Evolutionary conservation across 2,797 vertebrate species (phyloP), one percentile per base, ranked within the genome.

Genomic region (Chiloscyllium punctatum): DNA sequence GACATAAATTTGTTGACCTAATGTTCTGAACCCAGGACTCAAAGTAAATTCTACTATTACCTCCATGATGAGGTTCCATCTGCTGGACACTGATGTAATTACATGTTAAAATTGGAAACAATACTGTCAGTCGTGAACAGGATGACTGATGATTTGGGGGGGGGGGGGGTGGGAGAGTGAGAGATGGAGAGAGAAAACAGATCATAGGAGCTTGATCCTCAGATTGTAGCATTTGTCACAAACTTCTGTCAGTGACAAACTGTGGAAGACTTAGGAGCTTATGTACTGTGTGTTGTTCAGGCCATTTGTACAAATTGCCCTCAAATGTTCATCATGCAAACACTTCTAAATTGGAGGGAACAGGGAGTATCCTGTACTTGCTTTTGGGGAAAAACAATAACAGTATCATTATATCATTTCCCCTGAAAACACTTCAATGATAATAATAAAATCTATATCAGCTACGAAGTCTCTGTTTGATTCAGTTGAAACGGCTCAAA

Each of bases 1-100:
- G 27, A n/a, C 90, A 16, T 33, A n/a, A 91, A 91, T 91, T 62
- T 92, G 21, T 69, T 69, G 27, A 92, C 21, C 1, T 1, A 25
- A 66, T 27, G n/a, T n/a, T 91, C 57, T 16, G 57, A 66, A 33
- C 62, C n/a, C 25, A 21, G n/a, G 42, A 62, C 23, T 37, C 33
- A 69, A 37, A 92, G 42, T 68, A 69, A 37, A 66, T 48, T 21
- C 42, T 48, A 23, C 18, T 25, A 69, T 21, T 42, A 69, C 16
- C 66, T 92, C 66, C 90, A 27, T 92, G 62, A 27, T 13, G 62
- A 69, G 62, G 62, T 69, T 92, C 90, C 90, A 92, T 69, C 90
- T 92, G 90, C 90, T 92, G 90, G 90, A 42, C 9, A 92, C 21
- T 42, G 7, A 42, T 69, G 90, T 21, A 92, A 92, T 92, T 92